Evolutionary conservation across 2,113 vertebrate genomes (phyloP).

Genomic region (Oceanodroma tethys): DNA sequence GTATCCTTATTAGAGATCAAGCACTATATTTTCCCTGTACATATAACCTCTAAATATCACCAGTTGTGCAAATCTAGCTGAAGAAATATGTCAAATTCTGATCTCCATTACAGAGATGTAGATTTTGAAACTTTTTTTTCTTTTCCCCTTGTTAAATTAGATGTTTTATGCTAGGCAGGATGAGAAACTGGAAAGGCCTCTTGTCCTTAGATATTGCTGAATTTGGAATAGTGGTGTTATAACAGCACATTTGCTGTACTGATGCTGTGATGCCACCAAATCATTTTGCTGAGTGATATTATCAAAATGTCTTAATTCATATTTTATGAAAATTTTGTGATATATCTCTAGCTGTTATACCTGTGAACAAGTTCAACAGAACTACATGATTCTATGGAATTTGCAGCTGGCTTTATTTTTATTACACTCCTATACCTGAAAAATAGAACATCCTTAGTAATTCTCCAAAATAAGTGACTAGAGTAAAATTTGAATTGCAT

Average conservation of each 20-base stretch:
- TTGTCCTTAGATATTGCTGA: not conserved
- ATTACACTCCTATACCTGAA: not conserved
- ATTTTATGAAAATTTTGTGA: not conserved
- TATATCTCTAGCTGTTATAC: not conserved
- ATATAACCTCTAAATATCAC: not conserved
- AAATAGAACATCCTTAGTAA: not conserved
- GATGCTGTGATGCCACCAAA: not conserved
- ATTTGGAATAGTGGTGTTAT: not conserved
- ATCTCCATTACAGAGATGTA: not conserved
- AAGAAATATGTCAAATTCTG: not conserved
- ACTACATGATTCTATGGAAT: too few species aligned
- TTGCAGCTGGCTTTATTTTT: not conserved
- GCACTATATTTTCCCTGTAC: too few species aligned
- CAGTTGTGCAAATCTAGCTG: not conserved
- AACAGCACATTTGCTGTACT: not conserved
- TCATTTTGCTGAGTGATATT: not conserved
- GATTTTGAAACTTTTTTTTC: not conserved
- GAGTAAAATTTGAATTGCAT: not conserved
- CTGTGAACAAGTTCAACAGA: not conserved
- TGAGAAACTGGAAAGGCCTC: accelerated
- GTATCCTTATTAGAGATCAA: not conserved
- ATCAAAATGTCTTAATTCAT: not conserved
- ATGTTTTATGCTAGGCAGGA: not conserved
- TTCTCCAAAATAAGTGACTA: not conserved
- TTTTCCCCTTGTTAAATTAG: not conserved